phyloP scores from a whole-genome alignment of 2,113 vertebrate genomes.

The Vulpes vulpes region DNA sequence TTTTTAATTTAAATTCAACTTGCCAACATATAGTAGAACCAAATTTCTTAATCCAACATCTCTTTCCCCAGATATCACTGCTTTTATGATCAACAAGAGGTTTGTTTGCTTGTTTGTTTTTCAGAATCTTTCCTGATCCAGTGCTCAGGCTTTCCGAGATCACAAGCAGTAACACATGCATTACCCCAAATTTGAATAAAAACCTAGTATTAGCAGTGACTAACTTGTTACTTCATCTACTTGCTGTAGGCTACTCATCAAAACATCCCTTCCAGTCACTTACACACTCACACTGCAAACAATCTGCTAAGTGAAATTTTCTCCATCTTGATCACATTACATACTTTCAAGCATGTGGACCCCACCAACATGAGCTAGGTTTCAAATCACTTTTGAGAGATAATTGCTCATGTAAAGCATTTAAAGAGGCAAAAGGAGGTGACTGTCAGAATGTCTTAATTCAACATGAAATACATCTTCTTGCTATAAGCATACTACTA shows the following conservation, averaged over 20 bases:
- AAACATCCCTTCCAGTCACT: not conserved
- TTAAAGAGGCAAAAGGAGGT: not conserved
- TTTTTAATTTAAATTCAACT: no score
- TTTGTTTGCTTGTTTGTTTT: slow-evolving; percentile 1
- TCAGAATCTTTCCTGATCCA: not conserved
- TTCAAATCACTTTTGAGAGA: not conserved
- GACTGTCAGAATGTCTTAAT: not conserved
- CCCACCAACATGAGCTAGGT: not conserved
- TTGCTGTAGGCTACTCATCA: not conserved
- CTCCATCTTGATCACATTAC: not conserved
- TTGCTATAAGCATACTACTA: not conserved
- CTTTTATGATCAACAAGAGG: not conserved
- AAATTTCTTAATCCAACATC: not conserved
- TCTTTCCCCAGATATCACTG: not conserved
- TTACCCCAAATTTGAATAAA: not conserved
- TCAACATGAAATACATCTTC: not conserved
- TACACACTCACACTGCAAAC: not conserved
- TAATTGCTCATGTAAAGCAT: not conserved
- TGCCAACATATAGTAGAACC: no score
- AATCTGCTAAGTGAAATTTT: not conserved
- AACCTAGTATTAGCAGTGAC: not conserved
- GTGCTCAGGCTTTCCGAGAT: not conserved
- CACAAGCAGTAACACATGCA: not conserved
- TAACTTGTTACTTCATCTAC: not conserved
- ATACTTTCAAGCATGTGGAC: not conserved